Evolutionary conservation across 30 jellyfish, hydroid and myxozoan species (phyloP), one percentile per base, ranked within the genome.

Genomic region (Aurelia sp.): DNA sequence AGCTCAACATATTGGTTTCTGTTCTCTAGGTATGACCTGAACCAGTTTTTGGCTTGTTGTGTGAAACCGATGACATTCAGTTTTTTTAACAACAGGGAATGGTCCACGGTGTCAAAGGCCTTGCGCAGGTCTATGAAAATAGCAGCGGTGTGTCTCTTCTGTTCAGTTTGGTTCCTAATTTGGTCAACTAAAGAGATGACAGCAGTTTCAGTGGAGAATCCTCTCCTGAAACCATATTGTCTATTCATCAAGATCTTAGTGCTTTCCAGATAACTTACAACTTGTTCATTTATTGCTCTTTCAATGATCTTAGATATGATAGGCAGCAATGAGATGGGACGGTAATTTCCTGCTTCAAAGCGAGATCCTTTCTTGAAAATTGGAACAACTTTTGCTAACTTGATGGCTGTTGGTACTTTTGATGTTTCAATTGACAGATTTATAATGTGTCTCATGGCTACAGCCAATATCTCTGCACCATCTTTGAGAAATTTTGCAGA

Each of bases 141-240:
- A 21, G 79, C 79, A 3, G 61, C 79, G 33, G 80, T 37, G 33
- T 72, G 83, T 72, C 83, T 72, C 83, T 72, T 72, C 83, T 72
- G 53, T 48, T 71, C 83, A 10, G 51, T 72, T 72, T 72, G 50
- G 83, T 19, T 72, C 74, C 86, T 18, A 75, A 75, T 52, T 75
- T 75, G 74, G 60, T 75, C 86, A 75, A 75, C 86, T 75, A 75
- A 31, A 57, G 86, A 75, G 13, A 75, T 75, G 86, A 75, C 86
- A 51, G 86, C 61, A 75, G 86, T 75, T 40, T 75, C 86, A 75
- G 86, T 75, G 74, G 86, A 75, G 86, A 75, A 75, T 75, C 69
- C 71, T 75, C 86, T 75, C 74, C 86, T 52, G 62, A 55, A 55
- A 11, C 86, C 74, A 55, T 75, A 6, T 59, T 75, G 74, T 57